Evolutionary conservation across 2,113 vertebrate species (phyloP), one percentile per base, ranked within the genome.

Genomic region (Ancistrus triradiatus): DNA sequence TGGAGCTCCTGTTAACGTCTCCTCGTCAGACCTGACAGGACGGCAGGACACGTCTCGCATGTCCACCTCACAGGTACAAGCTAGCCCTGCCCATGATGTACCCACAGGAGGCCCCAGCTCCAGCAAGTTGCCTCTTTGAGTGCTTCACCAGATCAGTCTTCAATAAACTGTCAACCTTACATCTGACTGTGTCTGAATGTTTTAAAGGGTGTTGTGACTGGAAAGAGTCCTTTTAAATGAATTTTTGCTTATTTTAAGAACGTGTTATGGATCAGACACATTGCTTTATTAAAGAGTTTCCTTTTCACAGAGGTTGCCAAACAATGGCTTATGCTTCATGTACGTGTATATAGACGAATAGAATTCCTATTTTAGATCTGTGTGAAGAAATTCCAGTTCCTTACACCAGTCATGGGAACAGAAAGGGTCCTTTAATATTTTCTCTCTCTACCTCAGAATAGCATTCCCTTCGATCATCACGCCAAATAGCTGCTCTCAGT

Each of bases 381-480:
- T n/a, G n/a, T n/a, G n/a, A n/a, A n/a, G 10, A 9, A 19, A 14
- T 25, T n/a, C 1, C 4, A 11, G 14, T 40, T n/a, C 1, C 3
- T 49, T 4, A n/a, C 25, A 5, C 11, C 10, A 44, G 25, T 52
- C 15, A 4, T 46, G 15, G 15, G 15, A 40, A 8, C 21, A n/a
- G 37, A 57, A 47, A 19, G 7, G 8, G 22, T 66, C 2, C 49
- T 56, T 11, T 60, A 73, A 55, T 35, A 15, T 57, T 72, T 18
- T 80, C 38, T 83, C 42, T 80, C 67, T 71, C 60, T 37, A 87
- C 84, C 87, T 90, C 90, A 97, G 94, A 97, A 96, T 95, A 97
- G 94, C 92, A 93, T 95, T 92, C 91, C 93, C 83, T 96, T 94
- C 86, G 93, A 97, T 84, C 93, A 96, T 83, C 94, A 93, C 78